phyloP scores from a whole-genome alignment of 1,140 invertebrate genomes.

The Sminthurinus signatus region DNA sequence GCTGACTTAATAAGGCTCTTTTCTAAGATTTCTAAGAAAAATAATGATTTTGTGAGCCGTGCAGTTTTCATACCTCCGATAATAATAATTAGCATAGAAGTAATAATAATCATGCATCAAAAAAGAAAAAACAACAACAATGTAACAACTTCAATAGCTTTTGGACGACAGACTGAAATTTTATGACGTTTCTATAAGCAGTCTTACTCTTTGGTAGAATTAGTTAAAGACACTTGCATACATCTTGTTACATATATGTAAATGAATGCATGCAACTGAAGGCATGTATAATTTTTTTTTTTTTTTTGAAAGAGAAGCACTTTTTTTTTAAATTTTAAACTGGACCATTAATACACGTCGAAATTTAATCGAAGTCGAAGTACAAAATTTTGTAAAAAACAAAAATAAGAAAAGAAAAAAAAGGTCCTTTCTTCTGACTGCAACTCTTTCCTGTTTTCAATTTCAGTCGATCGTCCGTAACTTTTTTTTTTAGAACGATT shows the following conservation, averaged over 20 bases:
- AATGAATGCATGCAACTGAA: background rate
- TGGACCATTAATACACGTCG: constrained; percentile 4
- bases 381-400: background rate
- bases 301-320: constrained; percentile 8
- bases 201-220: constrained; percentile 12
- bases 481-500: background rate
- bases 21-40: no score
- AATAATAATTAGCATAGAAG: background rate
- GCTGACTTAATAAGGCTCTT: no score
- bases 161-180: constrained; percentile 10
- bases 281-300: background rate
- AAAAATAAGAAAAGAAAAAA: background rate
- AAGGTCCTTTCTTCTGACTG: no score
- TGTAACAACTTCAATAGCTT: no score
- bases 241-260: background rate
- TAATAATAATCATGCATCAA: background rate
- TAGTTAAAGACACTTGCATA: constrained; percentile 9
- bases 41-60: no score
- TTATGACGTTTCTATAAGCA: background rate
- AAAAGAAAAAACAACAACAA: background rate
- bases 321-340: background rate
- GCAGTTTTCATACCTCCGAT: no score
- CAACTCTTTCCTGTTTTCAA: background rate
- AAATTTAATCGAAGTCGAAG: no score
- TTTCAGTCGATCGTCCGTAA: constrained; percentile 12